Evolutionary conservation across 2,113 vertebrate genomes (phyloP).

Genomic region (Pelmatolapia mariae): DNA sequence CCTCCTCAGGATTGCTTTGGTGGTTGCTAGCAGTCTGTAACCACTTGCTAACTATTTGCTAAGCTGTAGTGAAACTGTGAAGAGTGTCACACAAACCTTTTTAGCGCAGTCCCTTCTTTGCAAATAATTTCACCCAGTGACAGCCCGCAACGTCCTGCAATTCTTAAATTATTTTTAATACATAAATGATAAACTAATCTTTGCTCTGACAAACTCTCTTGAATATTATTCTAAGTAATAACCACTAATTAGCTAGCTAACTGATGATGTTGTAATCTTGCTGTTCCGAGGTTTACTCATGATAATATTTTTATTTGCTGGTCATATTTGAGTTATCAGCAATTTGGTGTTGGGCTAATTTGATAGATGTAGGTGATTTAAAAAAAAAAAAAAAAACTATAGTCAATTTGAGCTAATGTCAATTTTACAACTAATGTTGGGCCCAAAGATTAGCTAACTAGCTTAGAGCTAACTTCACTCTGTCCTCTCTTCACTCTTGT

Average conservation of each 20-base stretch:
- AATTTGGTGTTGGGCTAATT: not conserved
- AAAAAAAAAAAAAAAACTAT: not conserved
- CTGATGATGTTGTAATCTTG: not conserved
- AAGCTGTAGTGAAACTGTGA: not conserved
- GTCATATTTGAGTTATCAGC: not conserved
- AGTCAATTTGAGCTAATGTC: not conserved
- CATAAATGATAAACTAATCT: not conserved
- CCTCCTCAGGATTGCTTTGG: not conserved
- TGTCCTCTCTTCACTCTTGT: not conserved
- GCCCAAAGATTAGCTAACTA: not conserved
- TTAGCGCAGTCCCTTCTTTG: not conserved
- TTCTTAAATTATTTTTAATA: not conserved
- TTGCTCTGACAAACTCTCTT: not conserved
- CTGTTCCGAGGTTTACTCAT: not conserved
- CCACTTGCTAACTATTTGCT: not conserved
- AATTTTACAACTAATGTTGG: not conserved
- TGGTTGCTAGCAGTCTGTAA: not conserved
- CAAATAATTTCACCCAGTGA: not conserved
- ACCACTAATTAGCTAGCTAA: not conserved
- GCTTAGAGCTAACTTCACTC: not conserved
- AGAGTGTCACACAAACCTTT: not conserved
- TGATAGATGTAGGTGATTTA: not conserved
- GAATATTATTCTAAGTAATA: not conserved
- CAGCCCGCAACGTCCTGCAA: not conserved
- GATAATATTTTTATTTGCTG: not conserved